A percentile compares a stretch with the other conserved stretches of the same genome.
phyloP scores from a whole-genome alignment of 1,140 invertebrate species.

The Hestina assimilis region DNA sequence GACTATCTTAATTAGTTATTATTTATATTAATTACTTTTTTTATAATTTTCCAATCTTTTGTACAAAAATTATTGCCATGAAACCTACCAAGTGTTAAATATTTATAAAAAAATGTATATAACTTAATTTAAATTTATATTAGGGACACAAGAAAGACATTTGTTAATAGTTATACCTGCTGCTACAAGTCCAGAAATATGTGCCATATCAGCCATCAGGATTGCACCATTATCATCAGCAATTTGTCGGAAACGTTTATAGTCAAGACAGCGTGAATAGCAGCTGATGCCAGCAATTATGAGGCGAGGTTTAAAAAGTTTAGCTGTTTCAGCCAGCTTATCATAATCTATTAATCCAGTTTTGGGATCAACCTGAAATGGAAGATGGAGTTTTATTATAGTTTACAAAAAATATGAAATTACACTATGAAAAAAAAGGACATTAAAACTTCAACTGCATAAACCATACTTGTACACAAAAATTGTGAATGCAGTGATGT shows the following conservation, averaged over 20 bases:
- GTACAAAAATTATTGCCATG: too few relatives aligned
- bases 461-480: too few relatives aligned
- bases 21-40: too few relatives aligned
- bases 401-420: too few relatives aligned
- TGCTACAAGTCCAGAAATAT: conserved; percentile 95
- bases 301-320: conserved; percentile 93
- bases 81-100: too few relatives aligned
- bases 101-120: background rate
- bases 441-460: too few relatives aligned
- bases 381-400: background rate
- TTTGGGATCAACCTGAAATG: conserved; percentile 81
- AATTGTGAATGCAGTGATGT: too few relatives aligned
- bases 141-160: too few relatives aligned
- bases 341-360: conserved; percentile 98
- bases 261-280: conserved; percentile 91
- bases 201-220: conserved; percentile 97
- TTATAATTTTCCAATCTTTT: too few relatives aligned
- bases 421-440: too few relatives aligned
- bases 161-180: too few relatives aligned
- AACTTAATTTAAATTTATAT: background rate
- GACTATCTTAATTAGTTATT: too few relatives aligned
- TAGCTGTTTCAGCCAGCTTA: conserved; percentile 88
- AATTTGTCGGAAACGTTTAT: conserved; percentile 92
- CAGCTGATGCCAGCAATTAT: conserved; percentile 98
- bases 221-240: conserved; percentile 92